phyloP scores from a whole-genome alignment of 2,888 invertebrate species.

The Metellina segmentata region DNA sequence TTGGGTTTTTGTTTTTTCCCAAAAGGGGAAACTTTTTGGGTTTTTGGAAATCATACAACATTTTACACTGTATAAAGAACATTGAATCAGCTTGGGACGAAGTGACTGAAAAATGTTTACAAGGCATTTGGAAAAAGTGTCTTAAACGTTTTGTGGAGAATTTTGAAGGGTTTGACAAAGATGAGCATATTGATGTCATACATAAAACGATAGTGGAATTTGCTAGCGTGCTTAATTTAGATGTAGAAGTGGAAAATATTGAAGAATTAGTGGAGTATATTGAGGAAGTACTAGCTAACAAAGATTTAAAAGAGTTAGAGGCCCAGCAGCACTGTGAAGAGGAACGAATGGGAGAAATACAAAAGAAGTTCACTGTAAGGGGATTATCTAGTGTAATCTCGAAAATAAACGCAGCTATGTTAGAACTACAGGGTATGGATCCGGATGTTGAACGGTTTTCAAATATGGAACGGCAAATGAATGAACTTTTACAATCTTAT shows the following conservation, averaged over 20 bases:
- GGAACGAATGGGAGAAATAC: neutral
- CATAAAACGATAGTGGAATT: neutral
- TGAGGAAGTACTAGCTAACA: neutral
- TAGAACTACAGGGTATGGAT: slow-evolving; percentile 61
- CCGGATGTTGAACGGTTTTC: slow-evolving; percentile 7
- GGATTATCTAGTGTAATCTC: neutral
- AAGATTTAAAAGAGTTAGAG: slow-evolving; percentile 3
- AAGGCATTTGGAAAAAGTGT: slow-evolving; percentile 8
- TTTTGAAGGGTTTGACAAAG: neutral
- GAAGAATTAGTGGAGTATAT: slow-evolving; percentile 6
- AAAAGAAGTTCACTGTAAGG: neutral
- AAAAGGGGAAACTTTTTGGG: no score
- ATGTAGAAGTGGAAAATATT: neutral
- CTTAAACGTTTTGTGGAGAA: neutral
- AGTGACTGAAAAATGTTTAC: neutral
- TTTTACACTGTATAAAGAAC: slow-evolving; percentile 10
- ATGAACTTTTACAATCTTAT: slow-evolving; percentile 18
- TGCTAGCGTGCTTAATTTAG: neutral
- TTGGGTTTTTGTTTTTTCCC: no score
- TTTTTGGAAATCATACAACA: neutral
- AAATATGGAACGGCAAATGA: slow-evolving; percentile 7
- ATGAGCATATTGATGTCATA: neutral
- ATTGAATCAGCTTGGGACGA: slow-evolving; percentile 2
- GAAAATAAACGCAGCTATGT: neutral
- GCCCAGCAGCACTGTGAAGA: neutral